Evolutionary conservation across 37 sponge, comb jelly and placozoan species (phyloP).

Genomic region (Hormiphora californensis): DNA sequence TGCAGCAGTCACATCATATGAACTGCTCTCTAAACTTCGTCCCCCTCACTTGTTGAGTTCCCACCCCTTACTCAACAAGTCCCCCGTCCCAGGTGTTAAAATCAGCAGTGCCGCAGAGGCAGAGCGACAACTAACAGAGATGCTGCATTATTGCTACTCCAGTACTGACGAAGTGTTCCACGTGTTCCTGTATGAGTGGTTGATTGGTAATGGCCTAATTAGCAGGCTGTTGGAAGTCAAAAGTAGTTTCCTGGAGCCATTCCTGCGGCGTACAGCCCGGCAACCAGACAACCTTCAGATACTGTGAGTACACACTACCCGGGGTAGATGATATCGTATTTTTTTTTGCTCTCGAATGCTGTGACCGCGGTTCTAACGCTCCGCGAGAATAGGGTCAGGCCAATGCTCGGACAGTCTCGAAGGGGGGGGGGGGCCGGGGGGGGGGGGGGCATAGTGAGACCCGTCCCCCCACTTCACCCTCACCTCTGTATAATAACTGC

Average conservation of each 20-base stretch:
- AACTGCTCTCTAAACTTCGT: no score
- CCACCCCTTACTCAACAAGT: background rate
- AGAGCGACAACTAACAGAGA: slow-evolving; percentile 9
- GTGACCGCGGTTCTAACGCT: no score
- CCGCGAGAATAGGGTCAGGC: no score
- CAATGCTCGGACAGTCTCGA: background rate
- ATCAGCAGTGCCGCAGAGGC: slow-evolving; percentile 51
- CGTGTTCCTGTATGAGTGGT: slow-evolving; percentile 80
- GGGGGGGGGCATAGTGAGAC: no score
- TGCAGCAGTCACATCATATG: no score
- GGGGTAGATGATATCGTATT: no score
- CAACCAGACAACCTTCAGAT: slow-evolving; percentile 47
- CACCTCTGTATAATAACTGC: background rate
- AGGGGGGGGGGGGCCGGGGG: background rate
- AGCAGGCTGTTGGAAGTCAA: slow-evolving; percentile 75
- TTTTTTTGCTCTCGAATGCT: no score
- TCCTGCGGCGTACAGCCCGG: background rate
- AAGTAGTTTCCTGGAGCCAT: slow-evolving; percentile 38
- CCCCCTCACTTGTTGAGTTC: no score
- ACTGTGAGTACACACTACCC: slow-evolving; percentile 48
- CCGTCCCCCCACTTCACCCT: no score
- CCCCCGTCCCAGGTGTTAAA: background rate
- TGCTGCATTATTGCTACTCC: slow-evolving; percentile 37
- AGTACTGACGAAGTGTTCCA: slow-evolving; percentile 69
- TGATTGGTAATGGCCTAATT: slow-evolving; percentile 59